Percentiles rank a stretch among this genome's conserved stretches.
Conservation (phyloP, 2,797 vertebrate species). For the Poecilia velifera region DNA sequence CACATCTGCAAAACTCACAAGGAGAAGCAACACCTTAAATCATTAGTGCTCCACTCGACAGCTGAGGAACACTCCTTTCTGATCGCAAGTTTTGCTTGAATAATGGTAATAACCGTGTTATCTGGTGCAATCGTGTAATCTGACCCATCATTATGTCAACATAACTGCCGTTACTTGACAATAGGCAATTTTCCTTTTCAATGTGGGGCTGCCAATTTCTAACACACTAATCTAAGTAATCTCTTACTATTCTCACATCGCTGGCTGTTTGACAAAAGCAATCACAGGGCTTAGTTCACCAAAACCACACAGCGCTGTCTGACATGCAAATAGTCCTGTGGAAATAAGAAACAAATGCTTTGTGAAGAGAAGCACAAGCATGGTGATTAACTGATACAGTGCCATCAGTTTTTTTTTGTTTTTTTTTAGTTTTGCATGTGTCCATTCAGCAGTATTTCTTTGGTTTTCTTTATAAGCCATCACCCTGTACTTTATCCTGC, state of each 20-base stretch:
- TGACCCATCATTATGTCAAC: slow-evolving; percentile 25
- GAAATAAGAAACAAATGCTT: background rate
- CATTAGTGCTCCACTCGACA: slow-evolving; percentile 46
- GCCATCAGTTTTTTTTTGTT: no score
- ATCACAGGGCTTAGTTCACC: background rate
- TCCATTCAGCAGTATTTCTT: background rate
- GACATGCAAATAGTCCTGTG: background rate
- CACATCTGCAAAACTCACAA: slow-evolving; percentile 18
- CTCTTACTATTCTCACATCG: background rate
- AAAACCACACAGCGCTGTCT: background rate
- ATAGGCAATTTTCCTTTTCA: slow-evolving; percentile 16
- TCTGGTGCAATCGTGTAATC: background rate
- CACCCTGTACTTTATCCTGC: background rate
- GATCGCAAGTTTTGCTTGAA: slow-evolving; percentile 2
- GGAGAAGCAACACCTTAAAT: slow-evolving; percentile 20
- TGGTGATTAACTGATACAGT: background rate
- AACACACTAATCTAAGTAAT: background rate
- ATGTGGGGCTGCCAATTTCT: background rate
- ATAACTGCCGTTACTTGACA: slow-evolving; percentile 10
- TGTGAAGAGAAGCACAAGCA: background rate
- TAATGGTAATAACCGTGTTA: background rate
- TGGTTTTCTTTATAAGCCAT: background rate
- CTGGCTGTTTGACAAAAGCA: background rate
- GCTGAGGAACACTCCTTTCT: slow-evolving; percentile 20
- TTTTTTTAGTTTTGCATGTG: background rate